Evolutionary conservation across 2,888 invertebrate genomes (phyloP), one percentile per base, ranked within the genome.

Genomic region (Macaria notata): DNA sequence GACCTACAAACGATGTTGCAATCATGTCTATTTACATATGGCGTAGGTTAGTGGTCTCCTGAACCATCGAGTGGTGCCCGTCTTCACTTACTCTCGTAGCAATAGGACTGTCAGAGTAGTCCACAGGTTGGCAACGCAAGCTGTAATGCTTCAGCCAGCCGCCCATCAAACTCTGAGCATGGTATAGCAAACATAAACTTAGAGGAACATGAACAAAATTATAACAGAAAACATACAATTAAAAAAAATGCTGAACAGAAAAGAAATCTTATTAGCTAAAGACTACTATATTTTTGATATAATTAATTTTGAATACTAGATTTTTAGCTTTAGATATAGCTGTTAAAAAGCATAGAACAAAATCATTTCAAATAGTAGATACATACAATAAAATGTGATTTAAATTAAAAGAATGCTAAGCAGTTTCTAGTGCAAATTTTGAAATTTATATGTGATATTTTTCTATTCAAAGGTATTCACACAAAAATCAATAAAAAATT

Each of bases 71-170:
- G 49, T 48, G 64, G 64, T n/a, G 60, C 64, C 68, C 70, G 56
- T 64, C 70, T 66, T 75, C 82, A 91, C 96, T 96, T 95, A 98
- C 97, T 94, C 96, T 94, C 82, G 94, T 92, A 68, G 97, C 96
- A 80, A 94, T 93, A 65, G 95, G 94, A 86, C 94, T 95, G 88
- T 95, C 93, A 73, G 95, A 93, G 93, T 96, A 95, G 93, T 98
- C 97, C 86, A 98, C 97, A 62, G 97, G 97, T 92, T 98, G 96
- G 93, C 98, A 98, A 81, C 94, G 94, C 83, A 95, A 94, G 89
- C 95, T 96, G 94, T 98, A 98, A 81, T 96, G 94, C 81, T 94
- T 94, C 94, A 96, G 95, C 97, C 97, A 98, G 84, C 97, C 97
- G 79, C 96, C 95, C 95, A 95, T 95, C 93, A 96, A 93, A 90